These are phyloP conservation scores for Garrulus glandarius DNA, from an alignment of 2,797 vertebrate genomes.

Conservation along the genomic window DNA sequence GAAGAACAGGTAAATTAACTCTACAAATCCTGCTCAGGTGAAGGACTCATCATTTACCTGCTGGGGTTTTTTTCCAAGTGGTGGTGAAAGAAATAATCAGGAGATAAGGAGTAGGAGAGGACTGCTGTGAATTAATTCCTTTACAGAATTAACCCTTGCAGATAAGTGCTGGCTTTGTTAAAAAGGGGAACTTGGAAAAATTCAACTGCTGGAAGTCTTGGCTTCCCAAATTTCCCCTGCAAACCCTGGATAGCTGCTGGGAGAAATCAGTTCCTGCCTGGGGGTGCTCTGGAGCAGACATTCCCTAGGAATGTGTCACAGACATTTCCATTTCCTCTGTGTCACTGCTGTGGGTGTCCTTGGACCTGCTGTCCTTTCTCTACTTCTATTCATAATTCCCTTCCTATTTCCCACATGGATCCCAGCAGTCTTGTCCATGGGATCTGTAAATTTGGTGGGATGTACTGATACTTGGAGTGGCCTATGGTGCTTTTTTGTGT, in stretches of 20 bases:
- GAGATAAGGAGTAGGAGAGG: background rate
- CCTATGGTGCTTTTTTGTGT: rapidly evolving
- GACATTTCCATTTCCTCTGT: background rate
- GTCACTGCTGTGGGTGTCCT: background rate
- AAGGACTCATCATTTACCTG: background rate
- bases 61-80: background rate
- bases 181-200: background rate
- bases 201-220: background rate
- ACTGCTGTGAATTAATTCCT: background rate
- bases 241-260: background rate
- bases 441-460: background rate
- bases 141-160: background rate
- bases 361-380: background rate
- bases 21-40: background rate
- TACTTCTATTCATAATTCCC: background rate
- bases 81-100: background rate
- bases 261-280: background rate
- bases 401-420: background rate
- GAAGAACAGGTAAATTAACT: constrained; percentile 82
- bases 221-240: background rate
- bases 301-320: background rate
- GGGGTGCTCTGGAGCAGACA: background rate
- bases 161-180: background rate
- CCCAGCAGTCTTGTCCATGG: background rate
- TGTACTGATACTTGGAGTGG: background rate